Conservation (phyloP, 2,888 invertebrate species). For the Crioceris asparagi region DNA sequence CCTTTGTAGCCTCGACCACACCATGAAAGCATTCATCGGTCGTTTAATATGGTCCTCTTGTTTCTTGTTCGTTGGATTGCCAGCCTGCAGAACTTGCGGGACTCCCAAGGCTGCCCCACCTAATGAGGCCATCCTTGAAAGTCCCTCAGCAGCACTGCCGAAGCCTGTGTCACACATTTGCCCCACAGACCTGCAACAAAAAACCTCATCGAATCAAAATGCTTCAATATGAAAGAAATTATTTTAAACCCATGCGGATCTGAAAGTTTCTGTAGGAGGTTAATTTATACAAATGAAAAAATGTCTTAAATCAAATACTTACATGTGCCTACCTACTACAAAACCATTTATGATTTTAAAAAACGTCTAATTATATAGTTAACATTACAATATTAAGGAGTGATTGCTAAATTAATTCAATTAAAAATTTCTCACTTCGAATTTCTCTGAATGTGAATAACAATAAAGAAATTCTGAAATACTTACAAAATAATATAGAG, state of each 20-base stretch:
- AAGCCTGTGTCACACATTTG: constrained; percentile 57
- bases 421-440: no score
- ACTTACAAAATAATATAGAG: no score
- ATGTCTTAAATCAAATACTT: no score
- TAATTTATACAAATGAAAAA: no score
- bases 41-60: constrained; percentile 87
- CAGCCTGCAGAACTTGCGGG: constrained; percentile 42
- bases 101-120: constrained; percentile 49
- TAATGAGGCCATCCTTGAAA: constrained; percentile 45
- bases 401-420: no score
- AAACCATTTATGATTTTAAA: no score
- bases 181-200: constrained; percentile 17
- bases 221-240: not conserved
- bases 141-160: constrained; percentile 51
- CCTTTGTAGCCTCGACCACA: constrained; percentile 87
- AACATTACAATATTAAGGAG: no score
- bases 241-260: not conserved
- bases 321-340: no score
- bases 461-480: no score
- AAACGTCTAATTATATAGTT: no score
- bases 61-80: constrained; percentile 46
- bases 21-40: constrained; percentile 99
- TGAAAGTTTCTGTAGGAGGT: not conserved
- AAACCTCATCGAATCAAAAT: constrained; percentile 1
- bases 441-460: no score